phyloP scores from a whole-genome alignment of 2,113 vertebrate genomes.

The Kobus ellipsiprymnus region DNA sequence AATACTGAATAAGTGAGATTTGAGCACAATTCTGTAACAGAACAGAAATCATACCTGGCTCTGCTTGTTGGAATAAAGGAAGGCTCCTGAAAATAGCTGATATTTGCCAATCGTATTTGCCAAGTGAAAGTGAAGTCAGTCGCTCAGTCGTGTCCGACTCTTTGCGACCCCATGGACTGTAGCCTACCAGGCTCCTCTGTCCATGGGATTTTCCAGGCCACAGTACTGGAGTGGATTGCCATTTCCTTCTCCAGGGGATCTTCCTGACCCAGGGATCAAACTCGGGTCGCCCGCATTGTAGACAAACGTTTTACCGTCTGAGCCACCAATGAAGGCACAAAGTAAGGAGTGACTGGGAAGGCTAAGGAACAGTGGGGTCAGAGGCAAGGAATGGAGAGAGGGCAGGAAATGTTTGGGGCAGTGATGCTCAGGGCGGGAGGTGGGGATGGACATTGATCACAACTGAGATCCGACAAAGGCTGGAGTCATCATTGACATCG shows the following conservation, averaged over 20 bases:
- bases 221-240: no score
- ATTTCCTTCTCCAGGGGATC: no score
- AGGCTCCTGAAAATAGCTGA: neutral
- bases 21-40: neutral
- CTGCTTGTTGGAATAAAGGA: neutral
- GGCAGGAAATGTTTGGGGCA: neutral
- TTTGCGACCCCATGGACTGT: no score
- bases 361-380: neutral
- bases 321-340: neutral
- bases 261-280: no score
- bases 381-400: neutral
- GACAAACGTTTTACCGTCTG: no score
- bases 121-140: neutral
- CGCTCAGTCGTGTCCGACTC: no score
- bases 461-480: neutral
- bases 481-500: neutral
- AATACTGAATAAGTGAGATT: neutral
- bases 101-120: neutral
- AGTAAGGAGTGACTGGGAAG: neutral
- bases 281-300: no score
- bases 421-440: neutral
- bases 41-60: neutral
- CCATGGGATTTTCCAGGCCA: no score
- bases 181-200: no score
- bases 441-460: no score